Evolutionary conservation across 2,888 invertebrate species (phyloP).

Genomic region (Achlya flavicornis): DNA sequence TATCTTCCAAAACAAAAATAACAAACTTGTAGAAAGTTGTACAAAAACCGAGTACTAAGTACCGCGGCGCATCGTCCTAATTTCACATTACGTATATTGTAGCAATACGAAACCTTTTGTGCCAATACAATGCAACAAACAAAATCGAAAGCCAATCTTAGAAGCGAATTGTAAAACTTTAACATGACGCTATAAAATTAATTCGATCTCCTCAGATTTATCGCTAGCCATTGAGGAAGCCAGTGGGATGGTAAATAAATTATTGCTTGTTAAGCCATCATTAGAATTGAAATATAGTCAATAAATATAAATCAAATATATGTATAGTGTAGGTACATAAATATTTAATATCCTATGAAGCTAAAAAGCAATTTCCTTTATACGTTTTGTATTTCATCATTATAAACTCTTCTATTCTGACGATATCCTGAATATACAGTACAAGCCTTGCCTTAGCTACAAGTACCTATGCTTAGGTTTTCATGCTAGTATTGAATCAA

Average conservation of each 20-base stretch:
- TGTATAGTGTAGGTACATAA: not conserved
- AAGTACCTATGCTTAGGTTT: too few species aligned
- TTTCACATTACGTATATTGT: slow-evolving; percentile 24
- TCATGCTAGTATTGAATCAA: not conserved
- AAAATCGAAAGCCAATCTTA: slow-evolving; percentile 61
- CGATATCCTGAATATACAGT: not conserved
- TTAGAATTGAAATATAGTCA: slow-evolving; percentile 4
- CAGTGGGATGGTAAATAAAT: not conserved
- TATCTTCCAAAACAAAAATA: slow-evolving; percentile 36
- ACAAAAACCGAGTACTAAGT: slow-evolving; percentile 38
- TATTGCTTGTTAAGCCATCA: not conserved
- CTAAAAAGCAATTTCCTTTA: not conserved
- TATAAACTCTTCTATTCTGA: not conserved
- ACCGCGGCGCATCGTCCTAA: slow-evolving; percentile 32
- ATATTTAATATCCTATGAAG: not conserved
- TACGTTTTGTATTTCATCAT: not conserved
- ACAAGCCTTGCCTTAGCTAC: too few species aligned
- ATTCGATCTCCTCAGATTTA: slow-evolving; percentile 3
- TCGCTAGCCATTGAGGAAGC: slow-evolving; percentile 6
- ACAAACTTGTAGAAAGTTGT: slow-evolving; percentile 42
- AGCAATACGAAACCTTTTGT: slow-evolving; percentile 4
- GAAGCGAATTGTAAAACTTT: slow-evolving; percentile 35
- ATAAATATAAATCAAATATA: not conserved
- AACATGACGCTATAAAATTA: slow-evolving; percentile 28
- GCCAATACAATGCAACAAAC: slow-evolving; percentile 33